Percentiles rank a stretch among this genome's conserved stretches.
Evolutionary conservation across 2,113 vertebrate genomes (phyloP).

Genomic region (Cryptoleucopteryx plumbea): DNA sequence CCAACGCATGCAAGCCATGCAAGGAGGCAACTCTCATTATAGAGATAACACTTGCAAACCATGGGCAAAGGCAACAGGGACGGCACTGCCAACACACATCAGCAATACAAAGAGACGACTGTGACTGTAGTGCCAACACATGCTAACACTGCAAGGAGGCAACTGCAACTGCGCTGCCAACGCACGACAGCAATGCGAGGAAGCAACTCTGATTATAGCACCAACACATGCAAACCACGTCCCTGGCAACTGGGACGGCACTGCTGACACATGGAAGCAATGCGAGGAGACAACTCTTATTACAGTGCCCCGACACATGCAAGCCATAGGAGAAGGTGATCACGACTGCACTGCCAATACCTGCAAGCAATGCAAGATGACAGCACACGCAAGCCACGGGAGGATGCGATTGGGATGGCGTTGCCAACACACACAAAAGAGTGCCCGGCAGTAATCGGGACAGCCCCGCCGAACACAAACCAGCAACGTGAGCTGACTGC

Average conservation of each 20-base stretch:
- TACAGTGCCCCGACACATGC: neutral
- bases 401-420: neutral
- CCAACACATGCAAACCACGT: neutral
- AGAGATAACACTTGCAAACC: neutral
- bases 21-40: neutral
- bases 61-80: neutral
- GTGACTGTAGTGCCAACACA: neutral
- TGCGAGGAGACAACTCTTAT: neutral
- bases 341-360: neutral
- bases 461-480: neutral
- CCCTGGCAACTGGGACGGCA: neutral
- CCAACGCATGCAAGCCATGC: neutral
- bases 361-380: neutral
- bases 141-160: neutral
- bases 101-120: neutral
- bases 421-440: no score
- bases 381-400: neutral
- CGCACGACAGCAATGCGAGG: neutral
- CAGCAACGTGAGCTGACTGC: neutral
- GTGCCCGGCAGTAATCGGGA: accelerated
- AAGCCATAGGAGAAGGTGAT: neutral
- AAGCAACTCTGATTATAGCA: neutral
- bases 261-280: neutral
- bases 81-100: neutral
- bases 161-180: neutral